Conservation (phyloP, 2,797 vertebrate species). For the Tapera naevia region DNA sequence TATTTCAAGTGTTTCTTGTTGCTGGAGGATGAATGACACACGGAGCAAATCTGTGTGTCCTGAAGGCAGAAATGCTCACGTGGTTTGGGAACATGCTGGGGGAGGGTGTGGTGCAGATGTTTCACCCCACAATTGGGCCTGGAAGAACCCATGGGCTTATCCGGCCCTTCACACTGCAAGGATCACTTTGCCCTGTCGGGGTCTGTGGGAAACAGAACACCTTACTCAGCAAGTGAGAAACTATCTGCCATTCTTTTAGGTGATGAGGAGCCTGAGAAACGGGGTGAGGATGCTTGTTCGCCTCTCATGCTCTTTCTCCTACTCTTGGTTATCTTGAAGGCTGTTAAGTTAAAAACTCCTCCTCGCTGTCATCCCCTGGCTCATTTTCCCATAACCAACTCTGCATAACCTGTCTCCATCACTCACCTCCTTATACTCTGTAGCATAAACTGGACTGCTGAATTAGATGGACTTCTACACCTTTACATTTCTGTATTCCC, state of each 20-base stretch:
- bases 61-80: neutral
- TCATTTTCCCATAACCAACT: neutral
- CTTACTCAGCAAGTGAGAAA: neutral
- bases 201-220: neutral
- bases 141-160: neutral
- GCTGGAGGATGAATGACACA: neutral
- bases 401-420: neutral
- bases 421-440: neutral
- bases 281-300: neutral
- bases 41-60: neutral
- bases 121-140: neutral
- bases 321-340: neutral
- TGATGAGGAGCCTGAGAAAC: neutral
- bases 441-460: neutral
- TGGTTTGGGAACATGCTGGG: neutral
- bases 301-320: neutral
- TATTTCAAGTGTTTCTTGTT: neutral
- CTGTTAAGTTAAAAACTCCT: neutral
- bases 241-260: neutral
- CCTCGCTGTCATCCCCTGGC: neutral
- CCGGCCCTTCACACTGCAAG: neutral
- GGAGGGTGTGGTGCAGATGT: neutral
- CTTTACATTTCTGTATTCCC: neutral
- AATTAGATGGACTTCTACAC: neutral
- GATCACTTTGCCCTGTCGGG: rapidly evolving